Evolutionary conservation across 1,140 invertebrate species (phyloP).

Genomic region (Apis cerana): DNA sequence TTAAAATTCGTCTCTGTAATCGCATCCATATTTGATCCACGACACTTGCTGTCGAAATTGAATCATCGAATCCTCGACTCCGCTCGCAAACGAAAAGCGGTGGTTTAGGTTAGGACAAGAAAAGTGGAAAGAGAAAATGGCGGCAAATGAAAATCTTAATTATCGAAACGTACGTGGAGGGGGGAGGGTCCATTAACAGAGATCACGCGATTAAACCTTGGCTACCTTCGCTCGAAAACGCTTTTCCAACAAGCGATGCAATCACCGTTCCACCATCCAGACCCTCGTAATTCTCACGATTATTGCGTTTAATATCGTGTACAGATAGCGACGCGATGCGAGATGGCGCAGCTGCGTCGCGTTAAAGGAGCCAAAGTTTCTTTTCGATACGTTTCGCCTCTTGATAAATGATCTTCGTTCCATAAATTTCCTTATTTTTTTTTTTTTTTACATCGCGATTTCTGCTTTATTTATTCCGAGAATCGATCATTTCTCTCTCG

Average conservation of each 20-base stretch:
- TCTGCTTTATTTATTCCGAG: too few relatives aligned
- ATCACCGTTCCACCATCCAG: neutral
- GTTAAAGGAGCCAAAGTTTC: neutral
- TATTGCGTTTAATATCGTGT: slow-evolving; percentile 25
- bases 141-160: slow-evolving; percentile 53
- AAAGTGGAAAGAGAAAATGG: too few relatives aligned
- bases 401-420: neutral
- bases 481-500: too few relatives aligned
- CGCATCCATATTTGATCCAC: too few relatives aligned
- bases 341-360: neutral
- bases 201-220: neutral
- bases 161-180: neutral
- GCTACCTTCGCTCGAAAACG: neutral
- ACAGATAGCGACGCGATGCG: neutral
- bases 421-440: too few relatives aligned
- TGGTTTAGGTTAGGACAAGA: too few relatives aligned
- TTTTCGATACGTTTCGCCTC: neutral
- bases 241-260: neutral
- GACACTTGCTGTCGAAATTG: too few relatives aligned
- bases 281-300: slow-evolving; percentile 11
- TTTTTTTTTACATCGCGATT: too few relatives aligned
- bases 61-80: too few relatives aligned
- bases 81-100: too few relatives aligned
- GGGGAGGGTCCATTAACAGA: neutral
- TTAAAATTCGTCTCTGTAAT: too few relatives aligned